phyloP scores from a whole-genome alignment of 2,797 vertebrate genomes.

The Anniella stebbinsi region DNA sequence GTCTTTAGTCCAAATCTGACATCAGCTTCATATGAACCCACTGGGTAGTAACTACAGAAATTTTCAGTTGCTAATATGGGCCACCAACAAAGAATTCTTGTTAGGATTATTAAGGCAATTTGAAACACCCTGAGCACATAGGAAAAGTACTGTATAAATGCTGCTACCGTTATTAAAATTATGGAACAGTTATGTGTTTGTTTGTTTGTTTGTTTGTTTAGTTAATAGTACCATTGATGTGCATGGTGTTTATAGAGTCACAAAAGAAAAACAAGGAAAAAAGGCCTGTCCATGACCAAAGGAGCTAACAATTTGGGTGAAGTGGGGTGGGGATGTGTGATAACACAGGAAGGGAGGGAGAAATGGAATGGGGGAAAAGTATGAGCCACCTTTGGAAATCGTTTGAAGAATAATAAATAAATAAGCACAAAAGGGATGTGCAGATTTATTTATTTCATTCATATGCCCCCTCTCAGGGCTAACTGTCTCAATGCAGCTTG shows the following conservation, averaged over 20 bases:
- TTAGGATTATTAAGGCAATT: neutral
- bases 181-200: neutral
- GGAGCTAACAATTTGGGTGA: neutral
- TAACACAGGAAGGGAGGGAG: neutral
- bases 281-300: neutral
- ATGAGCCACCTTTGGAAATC: neutral
- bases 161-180: neutral
- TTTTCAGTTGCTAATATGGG: neutral
- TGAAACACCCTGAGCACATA: neutral
- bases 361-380: neutral
- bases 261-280: neutral
- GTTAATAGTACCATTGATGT: neutral
- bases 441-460: neutral
- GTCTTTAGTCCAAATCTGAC: neutral
- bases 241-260: neutral
- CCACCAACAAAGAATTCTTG: neutral
- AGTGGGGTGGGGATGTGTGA: too few species aligned
- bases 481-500: neutral
- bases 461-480: neutral
- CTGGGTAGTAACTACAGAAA: neutral
- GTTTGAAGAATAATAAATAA: neutral
- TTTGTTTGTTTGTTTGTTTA: neutral
- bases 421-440: neutral
- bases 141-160: neutral
- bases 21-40: neutral